Conservation (phyloP, 2,888 invertebrate species). For the Leptarthrus brevirostris region DNA sequence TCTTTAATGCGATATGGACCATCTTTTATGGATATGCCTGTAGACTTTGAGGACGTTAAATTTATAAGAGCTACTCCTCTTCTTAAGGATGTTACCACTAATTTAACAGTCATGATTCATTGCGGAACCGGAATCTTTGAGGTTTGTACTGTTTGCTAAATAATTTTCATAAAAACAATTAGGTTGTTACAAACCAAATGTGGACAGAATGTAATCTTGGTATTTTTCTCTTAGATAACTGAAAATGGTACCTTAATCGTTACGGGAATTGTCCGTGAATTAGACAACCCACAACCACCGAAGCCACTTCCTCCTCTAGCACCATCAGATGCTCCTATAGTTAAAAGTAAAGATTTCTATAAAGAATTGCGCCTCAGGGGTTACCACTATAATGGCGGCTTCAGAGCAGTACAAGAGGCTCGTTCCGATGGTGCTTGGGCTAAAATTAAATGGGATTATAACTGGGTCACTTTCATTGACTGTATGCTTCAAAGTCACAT, state of each 20-base stretch:
- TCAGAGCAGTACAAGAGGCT: conserved; percentile 61
- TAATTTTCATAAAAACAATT: neutral
- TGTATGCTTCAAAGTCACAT: conserved; percentile 87
- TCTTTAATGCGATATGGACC: conserved; percentile 76
- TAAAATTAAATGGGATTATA: conserved; percentile 75
- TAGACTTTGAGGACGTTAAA: conserved; percentile 85
- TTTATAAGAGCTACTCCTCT: conserved; percentile 87
- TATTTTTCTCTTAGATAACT: conserved; percentile 69
- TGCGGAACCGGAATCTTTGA: conserved; percentile 73
- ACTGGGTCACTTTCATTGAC: conserved; percentile 91
- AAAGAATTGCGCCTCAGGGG: conserved; percentile 78
- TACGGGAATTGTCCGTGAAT: conserved; percentile 74
- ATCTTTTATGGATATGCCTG: conserved; percentile 76
- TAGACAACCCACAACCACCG: conserved; percentile 57
- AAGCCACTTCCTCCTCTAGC: conserved; percentile 56
- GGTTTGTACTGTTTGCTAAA: conserved; percentile 59
- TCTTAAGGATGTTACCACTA: conserved; percentile 72
- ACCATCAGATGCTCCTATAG: conserved; percentile 57
- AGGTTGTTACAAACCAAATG: too few species aligned
- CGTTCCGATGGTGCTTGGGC: conserved; percentile 64
- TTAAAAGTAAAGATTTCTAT: conserved; percentile 76
- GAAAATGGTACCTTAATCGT: conserved; percentile 78
- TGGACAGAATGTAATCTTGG: conserved; percentile 55
- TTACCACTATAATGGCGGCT: conserved; percentile 71
- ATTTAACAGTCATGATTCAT: conserved; percentile 71